Evolutionary conservation across 2,888 invertebrate species (phyloP), one percentile per base, ranked within the genome.

Genomic region (Dynastes hyllus): DNA sequence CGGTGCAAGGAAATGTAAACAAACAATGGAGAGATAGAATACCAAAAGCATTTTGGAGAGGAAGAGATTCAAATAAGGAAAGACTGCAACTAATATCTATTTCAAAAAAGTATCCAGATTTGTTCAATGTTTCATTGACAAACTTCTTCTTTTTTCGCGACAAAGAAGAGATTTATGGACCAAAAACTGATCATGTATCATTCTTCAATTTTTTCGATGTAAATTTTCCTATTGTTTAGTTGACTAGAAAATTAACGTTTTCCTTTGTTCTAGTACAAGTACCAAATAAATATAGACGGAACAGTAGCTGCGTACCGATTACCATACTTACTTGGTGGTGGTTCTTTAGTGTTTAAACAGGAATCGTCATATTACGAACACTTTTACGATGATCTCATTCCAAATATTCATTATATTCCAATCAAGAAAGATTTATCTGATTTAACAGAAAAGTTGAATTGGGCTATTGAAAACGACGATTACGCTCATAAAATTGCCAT

Each of bases 151-250:
- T 99, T 90, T 98, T 96, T 87, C 93, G 93, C 82, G 94, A 97
- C 84, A 92, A 96, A 88, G 94, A 95, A 87, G 90, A 93, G 27
- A 91, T 94, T 86, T 97, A 97, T 90, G 98, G 98, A 0, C 97
- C 97, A 13, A 95, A 94, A 86, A 93, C 93, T 81, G 93, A 94
- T 22, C 95, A 95, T 85, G 92, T 97, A 81, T 96, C 97, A 2
- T 97, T 98, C 88, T 96, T 96, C 87, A 94, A 95, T 82, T 99
- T 98, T 89, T 98, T 98, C 88, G 94, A 97, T 92, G 98, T 98
- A 90, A 92, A 92, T 90, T 80, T 50, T 37, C n/a, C 16, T 40
- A 32, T 29, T 69, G 13, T 13, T 3, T 51, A 50, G 9, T 51
- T 29, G 27, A 13, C 4, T 11, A 55, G 32, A 58, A 51, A 70